Conservation (phyloP, 2,888 invertebrate genomes). For the Gasteruption jaculator region DNA sequence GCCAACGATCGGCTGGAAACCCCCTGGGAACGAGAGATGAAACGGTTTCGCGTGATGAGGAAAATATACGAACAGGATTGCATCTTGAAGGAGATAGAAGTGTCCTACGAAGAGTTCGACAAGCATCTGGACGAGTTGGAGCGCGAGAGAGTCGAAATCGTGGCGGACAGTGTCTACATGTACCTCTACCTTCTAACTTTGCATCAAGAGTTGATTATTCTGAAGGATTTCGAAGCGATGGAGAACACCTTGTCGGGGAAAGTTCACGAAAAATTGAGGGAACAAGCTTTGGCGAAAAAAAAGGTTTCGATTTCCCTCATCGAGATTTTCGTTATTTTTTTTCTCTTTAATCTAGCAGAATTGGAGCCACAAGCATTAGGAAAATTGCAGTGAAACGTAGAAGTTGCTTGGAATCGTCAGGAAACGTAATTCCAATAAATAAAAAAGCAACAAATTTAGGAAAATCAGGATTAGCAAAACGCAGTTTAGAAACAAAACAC, state of each 20-base stretch:
- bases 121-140: slow-evolving; percentile 57
- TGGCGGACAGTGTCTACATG: slow-evolving; percentile 59
- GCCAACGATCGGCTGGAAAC: slow-evolving; percentile 51
- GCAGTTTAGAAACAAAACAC: no score
- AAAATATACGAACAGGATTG: slow-evolving; percentile 65
- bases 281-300: slow-evolving; percentile 40
- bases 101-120: slow-evolving; percentile 65
- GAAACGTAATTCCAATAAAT: no score
- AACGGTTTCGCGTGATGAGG: slow-evolving; percentile 54
- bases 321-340: no score
- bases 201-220: slow-evolving; percentile 70
- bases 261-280: slow-evolving; percentile 57
- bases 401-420: no score
- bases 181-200: slow-evolving; percentile 64
- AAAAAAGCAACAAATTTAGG: no score
- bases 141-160: slow-evolving; percentile 58
- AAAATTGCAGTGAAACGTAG: no score
- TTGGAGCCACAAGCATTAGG: no score
- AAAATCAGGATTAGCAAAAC: no score
- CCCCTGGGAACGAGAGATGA: slow-evolving; percentile 57
- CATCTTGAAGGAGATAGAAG: slow-evolving; percentile 59
- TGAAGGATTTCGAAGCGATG: slow-evolving; percentile 68
- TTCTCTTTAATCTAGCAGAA: no score
- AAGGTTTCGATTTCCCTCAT: slow-evolving; percentile 27
- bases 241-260: slow-evolving; percentile 63